Evolutionary conservation across 2,113 vertebrate genomes (phyloP).

Genomic region (Pampusana beccarii): DNA sequence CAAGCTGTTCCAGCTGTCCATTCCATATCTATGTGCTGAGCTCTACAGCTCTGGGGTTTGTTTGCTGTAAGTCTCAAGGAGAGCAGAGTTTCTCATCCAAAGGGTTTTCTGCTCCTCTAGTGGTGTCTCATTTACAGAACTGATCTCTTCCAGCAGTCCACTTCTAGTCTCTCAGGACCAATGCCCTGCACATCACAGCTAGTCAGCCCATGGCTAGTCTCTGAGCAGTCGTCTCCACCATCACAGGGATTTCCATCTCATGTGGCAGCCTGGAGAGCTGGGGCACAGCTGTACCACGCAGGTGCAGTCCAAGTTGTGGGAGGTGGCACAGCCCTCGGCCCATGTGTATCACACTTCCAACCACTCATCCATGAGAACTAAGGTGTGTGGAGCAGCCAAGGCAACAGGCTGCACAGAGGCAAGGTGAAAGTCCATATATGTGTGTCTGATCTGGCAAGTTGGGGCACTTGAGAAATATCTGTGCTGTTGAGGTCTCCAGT

Average conservation of each 20-base stretch:
- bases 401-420: neutral
- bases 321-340: neutral
- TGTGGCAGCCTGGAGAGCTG: neutral
- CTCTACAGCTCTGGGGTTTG: neutral
- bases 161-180: neutral
- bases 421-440: neutral
- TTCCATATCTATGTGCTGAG: neutral
- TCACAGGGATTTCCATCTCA: neutral
- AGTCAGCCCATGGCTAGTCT: neutral
- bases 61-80: neutral
- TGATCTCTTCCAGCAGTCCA: neutral
- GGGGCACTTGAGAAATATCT: neutral
- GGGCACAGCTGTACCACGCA: neutral
- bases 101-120: neutral
- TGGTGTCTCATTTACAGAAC: neutral
- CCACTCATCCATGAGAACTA: neutral
- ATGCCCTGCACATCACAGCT: neutral
- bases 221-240: neutral
- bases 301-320: neutral
- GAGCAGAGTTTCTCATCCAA: neutral
- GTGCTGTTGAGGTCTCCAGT: neutral
- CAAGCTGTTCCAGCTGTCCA: neutral
- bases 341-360: fast-evolving
- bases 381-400: neutral
- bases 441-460: neutral